Evolutionary conservation across 2,888 invertebrate species (phyloP), one percentile per base, ranked within the genome.

Genomic region (Petrolisthes cinctipes): DNA sequence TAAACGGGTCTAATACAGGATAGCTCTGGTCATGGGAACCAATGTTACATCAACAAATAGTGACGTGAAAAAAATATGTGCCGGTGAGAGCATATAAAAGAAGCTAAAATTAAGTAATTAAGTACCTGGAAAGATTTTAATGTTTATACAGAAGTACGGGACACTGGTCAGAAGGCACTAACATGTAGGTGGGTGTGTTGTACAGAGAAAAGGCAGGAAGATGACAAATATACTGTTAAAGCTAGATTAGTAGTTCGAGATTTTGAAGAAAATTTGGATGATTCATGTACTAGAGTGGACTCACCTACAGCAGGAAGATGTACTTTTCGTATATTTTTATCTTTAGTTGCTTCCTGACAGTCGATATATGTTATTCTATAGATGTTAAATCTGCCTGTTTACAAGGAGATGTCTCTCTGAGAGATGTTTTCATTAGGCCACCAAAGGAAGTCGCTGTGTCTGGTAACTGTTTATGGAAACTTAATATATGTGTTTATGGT

Each of bases 131-230:
- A 76, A 37, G 37, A 54, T 56, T 80, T 80, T 80, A 56, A n/a
- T 14, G 56, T 80, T 14, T 80, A 80, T 80, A 54, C 4, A 11
- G 53, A 51, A 54, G 53, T 54, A 53, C 54, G 11, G 14, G 54
- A 80, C 20, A 54, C 6, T 17, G 80, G 80, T 53, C 80, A 80
- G 14, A 80, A 80, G 20, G 80, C 56, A 54, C n/a, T 80, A 4
- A 53, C 80, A 17, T 51, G 51, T 17, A 5, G 80, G 5, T 80
- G 80, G 57, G 80, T 80, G 17, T n/a, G 51, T 20, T n/a, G n/a
- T n/a, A 54, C 56, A 80, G 54, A 80, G 56, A 80, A 80, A 53
- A 7, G 20, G 54, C n/a, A 80, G 54, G 56, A 56, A 54, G 17
- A 4, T 7, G 56, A 54, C n/a, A 51, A 80, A n/a, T 54, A 14